phyloP scores from a whole-genome alignment of 2,888 invertebrate species.

The Oscheius sp. region DNA sequence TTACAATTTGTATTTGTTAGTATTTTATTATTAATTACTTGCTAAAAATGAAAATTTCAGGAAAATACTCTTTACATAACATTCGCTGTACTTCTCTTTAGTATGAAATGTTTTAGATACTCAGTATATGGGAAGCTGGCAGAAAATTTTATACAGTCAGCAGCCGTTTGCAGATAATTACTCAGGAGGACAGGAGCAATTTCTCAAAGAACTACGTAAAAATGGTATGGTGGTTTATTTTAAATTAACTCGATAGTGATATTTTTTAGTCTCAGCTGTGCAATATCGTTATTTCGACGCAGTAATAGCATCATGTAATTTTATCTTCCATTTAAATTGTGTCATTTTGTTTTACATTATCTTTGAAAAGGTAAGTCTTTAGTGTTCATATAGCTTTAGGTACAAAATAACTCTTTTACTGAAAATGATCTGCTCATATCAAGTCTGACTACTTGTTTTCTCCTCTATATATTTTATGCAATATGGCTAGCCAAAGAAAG shows the following conservation, averaged over 20 bases:
- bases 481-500: not conserved
- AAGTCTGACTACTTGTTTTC: not conserved
- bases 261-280: conserved; percentile 77
- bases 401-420: conserved; percentile 60
- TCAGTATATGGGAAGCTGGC: conserved; percentile 76
- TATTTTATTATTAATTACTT: too few relatives aligned
- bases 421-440: conserved; percentile 36
- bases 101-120: too few relatives aligned
- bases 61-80: too few relatives aligned
- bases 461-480: conserved; percentile 7
- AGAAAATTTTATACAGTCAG: conserved; percentile 88
- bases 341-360: conserved; percentile 68
- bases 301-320: conserved; percentile 80
- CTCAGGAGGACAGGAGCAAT: conserved; percentile 83
- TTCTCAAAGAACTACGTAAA: conserved; percentile 81
- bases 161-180: conserved; percentile 89
- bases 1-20: too few relatives aligned
- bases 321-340: conserved; percentile 82
- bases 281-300: conserved; percentile 80
- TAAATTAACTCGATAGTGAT: not conserved
- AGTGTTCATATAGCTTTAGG: conserved; percentile 5
- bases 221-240: conserved; percentile 33
- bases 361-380: conserved; percentile 50
- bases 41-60: too few relatives aligned
- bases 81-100: too few relatives aligned